Conservation (phyloP, 1,140 invertebrate genomes). For the Lethocerus indicus region DNA sequence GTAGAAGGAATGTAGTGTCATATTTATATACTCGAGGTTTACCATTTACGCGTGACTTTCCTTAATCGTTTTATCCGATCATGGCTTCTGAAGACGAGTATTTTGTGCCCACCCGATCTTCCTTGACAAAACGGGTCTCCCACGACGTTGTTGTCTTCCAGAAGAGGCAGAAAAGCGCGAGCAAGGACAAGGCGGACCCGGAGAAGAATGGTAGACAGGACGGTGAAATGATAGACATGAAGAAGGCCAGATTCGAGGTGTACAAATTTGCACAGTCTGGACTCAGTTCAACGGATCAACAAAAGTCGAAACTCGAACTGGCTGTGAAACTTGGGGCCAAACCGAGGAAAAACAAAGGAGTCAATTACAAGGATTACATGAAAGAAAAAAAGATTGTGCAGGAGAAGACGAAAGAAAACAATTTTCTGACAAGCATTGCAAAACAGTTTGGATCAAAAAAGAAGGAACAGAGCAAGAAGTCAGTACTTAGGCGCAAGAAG, state of each 20-base stretch:
- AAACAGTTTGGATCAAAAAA: constrained; percentile 1
- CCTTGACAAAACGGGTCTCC: too few relatives aligned
- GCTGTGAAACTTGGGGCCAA: constrained; percentile 7
- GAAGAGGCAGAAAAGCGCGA: too few relatives aligned
- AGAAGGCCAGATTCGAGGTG: constrained; percentile 7
- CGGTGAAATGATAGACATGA: constrained; percentile 5
- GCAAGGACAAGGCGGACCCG: too few relatives aligned
- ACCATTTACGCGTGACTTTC: too few relatives aligned
- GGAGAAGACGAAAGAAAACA: constrained; percentile 1
- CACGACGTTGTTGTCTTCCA: too few relatives aligned
- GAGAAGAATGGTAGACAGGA: too few relatives aligned
- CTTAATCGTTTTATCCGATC: too few relatives aligned
- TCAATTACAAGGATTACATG: constrained; percentile 3
- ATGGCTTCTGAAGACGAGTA: too few relatives aligned
- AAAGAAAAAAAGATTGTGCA: neutral
- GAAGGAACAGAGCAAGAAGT: neutral
- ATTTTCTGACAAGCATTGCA: neutral
- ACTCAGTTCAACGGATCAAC: neutral
- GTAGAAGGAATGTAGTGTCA: too few relatives aligned
- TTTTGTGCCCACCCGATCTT: too few relatives aligned
- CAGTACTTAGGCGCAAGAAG: constrained; percentile 1
- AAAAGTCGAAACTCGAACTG: constrained; percentile 7
- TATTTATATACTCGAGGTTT: too few relatives aligned
- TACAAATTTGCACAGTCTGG: constrained; percentile 9
- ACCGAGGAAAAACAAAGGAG: constrained; percentile 5